Evolutionary conservation across 2,797 vertebrate genomes (phyloP).

Genomic region (Sebastes wilsoni): DNA sequence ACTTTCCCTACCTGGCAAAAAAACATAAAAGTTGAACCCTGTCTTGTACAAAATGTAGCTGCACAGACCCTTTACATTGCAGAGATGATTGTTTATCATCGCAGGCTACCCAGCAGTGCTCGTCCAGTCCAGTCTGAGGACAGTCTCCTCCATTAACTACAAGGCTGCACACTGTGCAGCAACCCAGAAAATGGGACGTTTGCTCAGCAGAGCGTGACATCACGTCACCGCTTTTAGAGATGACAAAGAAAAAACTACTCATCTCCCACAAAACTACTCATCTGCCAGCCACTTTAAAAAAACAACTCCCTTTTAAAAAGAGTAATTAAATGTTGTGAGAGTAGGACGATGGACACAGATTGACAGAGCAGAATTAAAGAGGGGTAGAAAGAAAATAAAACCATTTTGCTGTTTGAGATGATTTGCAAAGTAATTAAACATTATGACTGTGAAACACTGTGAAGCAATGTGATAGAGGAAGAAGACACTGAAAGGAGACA

Average conservation of each 20-base stretch:
- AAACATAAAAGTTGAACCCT: not conserved
- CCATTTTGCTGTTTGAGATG: constrained; percentile 1
- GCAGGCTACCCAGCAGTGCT: not conserved
- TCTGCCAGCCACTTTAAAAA: constrained; percentile 19
- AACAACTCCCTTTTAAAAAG: constrained; percentile 9
- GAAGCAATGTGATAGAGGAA: not conserved
- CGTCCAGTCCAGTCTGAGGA: constrained; percentile 19
- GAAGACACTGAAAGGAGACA: not conserved
- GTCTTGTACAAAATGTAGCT: not conserved
- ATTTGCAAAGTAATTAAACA: constrained; percentile 8
- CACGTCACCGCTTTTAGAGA: constrained; percentile 55
- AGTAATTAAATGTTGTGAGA: constrained; percentile 26
- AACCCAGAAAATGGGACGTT: constrained; percentile 59
- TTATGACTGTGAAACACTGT: not conserved
- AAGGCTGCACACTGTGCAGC: constrained; percentile 49
- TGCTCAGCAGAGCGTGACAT: constrained; percentile 62
- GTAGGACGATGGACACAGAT: constrained; percentile 1
- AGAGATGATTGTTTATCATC: constrained; percentile 22
- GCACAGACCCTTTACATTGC: not conserved
- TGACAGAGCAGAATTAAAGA: not conserved
- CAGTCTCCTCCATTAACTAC: constrained; percentile 42
- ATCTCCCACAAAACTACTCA: constrained; percentile 39
- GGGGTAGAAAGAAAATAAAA: not conserved
- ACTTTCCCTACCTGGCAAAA: not conserved
- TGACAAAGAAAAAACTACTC: constrained; percentile 54